A percentile compares a stretch with the other conserved stretches of the same genome.
Conservation (phyloP, 2,888 invertebrate genomes). For the Nemotelus nigrinus region DNA sequence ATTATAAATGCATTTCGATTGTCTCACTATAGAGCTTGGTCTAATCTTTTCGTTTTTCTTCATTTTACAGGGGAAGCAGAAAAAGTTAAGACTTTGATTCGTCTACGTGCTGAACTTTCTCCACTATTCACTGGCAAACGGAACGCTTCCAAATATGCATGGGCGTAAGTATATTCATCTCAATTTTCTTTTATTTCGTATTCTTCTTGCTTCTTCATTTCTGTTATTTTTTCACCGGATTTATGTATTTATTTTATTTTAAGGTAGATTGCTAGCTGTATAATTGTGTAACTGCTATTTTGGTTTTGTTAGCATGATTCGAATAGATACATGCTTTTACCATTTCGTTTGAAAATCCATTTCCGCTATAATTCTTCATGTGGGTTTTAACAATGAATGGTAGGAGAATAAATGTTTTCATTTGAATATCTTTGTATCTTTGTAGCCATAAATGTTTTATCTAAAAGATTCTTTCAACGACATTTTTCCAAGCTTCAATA, state of each 20-base stretch:
- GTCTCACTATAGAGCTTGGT: neutral
- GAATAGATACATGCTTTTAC: neutral
- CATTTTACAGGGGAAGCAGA: conserved; percentile 64
- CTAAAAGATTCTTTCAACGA: too few relatives aligned
- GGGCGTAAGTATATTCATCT: conserved; percentile 63
- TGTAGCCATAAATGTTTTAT: too few relatives aligned
- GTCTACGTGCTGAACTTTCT: conserved; percentile 65
- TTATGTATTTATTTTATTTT: neutral
- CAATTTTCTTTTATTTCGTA: conserved; percentile 34
- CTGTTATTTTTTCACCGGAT: neutral
- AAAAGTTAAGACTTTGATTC: conserved; percentile 65
- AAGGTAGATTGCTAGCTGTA: neutral
- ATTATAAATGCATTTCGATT: neutral
- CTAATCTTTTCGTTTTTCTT: conserved; percentile 43
- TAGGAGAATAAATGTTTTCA: too few relatives aligned
- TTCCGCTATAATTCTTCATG: conserved; percentile 20
- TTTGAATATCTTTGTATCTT: too few relatives aligned
- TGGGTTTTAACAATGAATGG: too few relatives aligned
- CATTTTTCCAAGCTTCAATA: too few relatives aligned
- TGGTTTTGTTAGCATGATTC: neutral
- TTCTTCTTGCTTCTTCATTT: neutral
- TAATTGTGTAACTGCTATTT: conserved; percentile 22
- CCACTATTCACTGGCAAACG: conserved; percentile 65
- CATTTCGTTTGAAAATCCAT: neutral
- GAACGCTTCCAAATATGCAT: conserved; percentile 66